These are phyloP conservation scores for Phyllostomus hastatus DNA, from an alignment of 2,113 vertebrate genomes.

Conservation along the genomic window DNA sequence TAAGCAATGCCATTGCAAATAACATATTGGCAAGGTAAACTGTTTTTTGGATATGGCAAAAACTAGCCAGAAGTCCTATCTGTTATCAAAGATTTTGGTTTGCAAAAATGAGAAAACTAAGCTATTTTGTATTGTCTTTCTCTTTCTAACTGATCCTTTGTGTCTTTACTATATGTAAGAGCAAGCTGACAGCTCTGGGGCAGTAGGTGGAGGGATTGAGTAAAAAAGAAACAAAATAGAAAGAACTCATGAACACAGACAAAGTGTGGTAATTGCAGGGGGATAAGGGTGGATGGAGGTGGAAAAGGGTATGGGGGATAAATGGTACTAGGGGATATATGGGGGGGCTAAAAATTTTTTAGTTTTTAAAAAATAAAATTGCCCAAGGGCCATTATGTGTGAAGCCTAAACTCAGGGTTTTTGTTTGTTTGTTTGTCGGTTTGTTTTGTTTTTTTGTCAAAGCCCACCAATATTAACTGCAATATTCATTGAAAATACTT, in stretches of 20 bases:
- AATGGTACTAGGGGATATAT: too few species aligned
- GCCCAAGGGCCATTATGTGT: slow-evolving; percentile 4
- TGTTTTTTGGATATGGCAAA: slow-evolving; percentile 28
- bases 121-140: slow-evolving; percentile 5
- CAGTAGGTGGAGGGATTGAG: too few species aligned
- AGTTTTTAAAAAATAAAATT: not conserved
- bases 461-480: slow-evolving; percentile 15
- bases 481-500: slow-evolving; percentile 36
- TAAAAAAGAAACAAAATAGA: too few species aligned
- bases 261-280: too few species aligned
- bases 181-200: not conserved
- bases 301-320: too few species aligned
- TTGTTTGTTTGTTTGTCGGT: not conserved
- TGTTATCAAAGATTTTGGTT: slow-evolving; percentile 43
- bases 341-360: too few species aligned
- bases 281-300: too few species aligned
- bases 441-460: not conserved
- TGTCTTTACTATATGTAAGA: not conserved
- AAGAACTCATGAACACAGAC: too few species aligned
- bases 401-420: not conserved
- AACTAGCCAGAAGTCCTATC: slow-evolving; percentile 14
- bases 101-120: slow-evolving; percentile 45
- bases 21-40: not conserved
- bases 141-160: not conserved
- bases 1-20: not conserved